Base-by-base conservation (phyloP, 2,888 invertebrate species). In the Poecilus cupreus region DNA sequence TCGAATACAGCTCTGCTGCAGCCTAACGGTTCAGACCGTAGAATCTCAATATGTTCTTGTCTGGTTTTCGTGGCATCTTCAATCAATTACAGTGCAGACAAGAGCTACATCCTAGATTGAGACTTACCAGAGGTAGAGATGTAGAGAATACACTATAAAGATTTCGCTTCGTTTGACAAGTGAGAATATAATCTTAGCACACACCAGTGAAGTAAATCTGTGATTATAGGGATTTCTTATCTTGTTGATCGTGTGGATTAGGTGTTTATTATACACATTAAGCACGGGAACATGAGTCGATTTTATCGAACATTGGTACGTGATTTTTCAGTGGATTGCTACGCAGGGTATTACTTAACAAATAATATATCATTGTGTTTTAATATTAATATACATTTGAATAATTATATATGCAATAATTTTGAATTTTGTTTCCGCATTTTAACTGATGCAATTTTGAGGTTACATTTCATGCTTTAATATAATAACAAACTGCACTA, bases 201-300 rank as follows among this genome's bases (percentile, higher is more conserved):
- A 68, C 18, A 60, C 37, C 64, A 37, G 64, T 68, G 64, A 32
- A 68, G 64, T 68, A 68, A 68, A 68, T 68, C 64, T 37, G 37
- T 68, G 64, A 68, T 68, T 68, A 64, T 64, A 64, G 64, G 64
- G 64, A 64, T 64, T 43, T 64, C 8, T 64, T 64, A 68, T 68
- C 64, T n/a, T 13, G 74, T 32, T 26, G 51, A 74, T 74, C 74
- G 18, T 49, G 49, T 20, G 74, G 74, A 74, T 74, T 74, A 74
- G 74, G 74, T 74, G 74, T 74, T 74, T 74, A 74, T 74, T 74
- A 74, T 51, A 74, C 72, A 49, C 72, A 72, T 72, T 68, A 68
- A 37, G 37, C 32, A 37, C n/a, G 37, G 37, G 18, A 68, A 68
- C 64, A 68, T 68, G 10, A 16, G 64, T 37, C 64, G 64, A 68